Conservation (phyloP, 2,888 invertebrate species). For the Metalampra italica region DNA sequence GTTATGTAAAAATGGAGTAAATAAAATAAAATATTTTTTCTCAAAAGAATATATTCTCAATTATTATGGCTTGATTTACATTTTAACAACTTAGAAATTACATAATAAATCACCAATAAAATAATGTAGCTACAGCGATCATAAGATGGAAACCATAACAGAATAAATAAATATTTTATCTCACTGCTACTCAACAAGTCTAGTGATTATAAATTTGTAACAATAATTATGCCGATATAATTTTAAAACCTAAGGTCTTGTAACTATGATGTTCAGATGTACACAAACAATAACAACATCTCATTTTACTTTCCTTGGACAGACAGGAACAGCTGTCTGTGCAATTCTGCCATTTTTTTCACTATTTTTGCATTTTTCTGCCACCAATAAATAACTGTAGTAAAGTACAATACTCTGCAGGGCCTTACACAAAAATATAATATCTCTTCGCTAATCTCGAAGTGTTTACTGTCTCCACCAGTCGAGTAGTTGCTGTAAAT, state of each 20-base stretch:
- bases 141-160: conserved; percentile 62
- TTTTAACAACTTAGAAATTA: conserved; percentile 77
- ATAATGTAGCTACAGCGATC: conserved; percentile 72
- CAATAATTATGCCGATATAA: conserved; percentile 73
- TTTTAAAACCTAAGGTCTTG: conserved; percentile 51
- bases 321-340: conserved; percentile 16
- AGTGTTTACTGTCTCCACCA: conserved; percentile 14
- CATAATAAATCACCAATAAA: conserved; percentile 73
- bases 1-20: conserved; percentile 9
- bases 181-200: conserved; percentile 75
- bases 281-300: conserved; percentile 56
- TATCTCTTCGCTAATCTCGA: conserved; percentile 45
- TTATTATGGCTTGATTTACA: conserved; percentile 79
- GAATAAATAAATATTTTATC: conserved; percentile 68
- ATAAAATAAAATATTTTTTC: conserved; percentile 43
- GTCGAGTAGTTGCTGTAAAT: too few relatives aligned
- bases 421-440: conserved; percentile 45
- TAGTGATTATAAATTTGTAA: conserved; percentile 71
- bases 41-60: conserved; percentile 78
- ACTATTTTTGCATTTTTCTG: conserved; percentile 21
- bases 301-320: conserved; percentile 30
- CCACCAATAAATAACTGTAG: conserved; percentile 16
- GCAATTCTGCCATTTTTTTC: conserved; percentile 7
- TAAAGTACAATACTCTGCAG: conserved; percentile 23
- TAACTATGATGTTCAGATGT: conserved; percentile 44